A percentile compares a stretch with the other conserved stretches of the same genome.
phyloP scores from a whole-genome alignment of 2,113 vertebrate species.

The Eira barbara region DNA sequence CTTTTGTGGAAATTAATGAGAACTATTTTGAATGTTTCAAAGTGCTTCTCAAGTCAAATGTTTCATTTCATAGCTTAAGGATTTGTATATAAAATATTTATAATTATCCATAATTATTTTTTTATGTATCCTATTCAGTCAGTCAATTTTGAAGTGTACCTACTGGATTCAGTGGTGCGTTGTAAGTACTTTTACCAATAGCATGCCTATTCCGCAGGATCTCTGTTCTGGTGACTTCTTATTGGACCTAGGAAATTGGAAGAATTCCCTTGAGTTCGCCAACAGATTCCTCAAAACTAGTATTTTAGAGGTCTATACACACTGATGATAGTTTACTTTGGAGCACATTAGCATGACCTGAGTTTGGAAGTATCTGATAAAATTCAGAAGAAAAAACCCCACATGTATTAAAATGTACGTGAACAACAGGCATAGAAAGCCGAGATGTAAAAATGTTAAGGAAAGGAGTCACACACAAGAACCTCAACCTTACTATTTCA shows the following conservation, averaged over 20 bases:
- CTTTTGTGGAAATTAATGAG: neutral
- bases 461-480: neutral
- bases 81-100: neutral
- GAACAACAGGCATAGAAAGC: neutral
- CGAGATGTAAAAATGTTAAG: neutral
- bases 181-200: neutral
- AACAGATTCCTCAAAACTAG: neutral
- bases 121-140: neutral
- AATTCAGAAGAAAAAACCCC: neutral
- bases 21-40: neutral
- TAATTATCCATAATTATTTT: neutral
- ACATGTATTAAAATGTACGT: neutral
- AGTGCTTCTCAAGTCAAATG: neutral
- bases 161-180: neutral
- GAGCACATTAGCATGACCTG: neutral
- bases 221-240: neutral
- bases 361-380: neutral
- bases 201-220: neutral
- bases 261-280: neutral
- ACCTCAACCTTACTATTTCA: fast-evolving
- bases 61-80: neutral
- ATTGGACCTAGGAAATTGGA: neutral
- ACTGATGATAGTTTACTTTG: neutral
- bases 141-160: neutral
- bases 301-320: neutral